phyloP scores from a whole-genome alignment of 1,140 invertebrate species.

The Tetranychus cinnabarinus region DNA sequence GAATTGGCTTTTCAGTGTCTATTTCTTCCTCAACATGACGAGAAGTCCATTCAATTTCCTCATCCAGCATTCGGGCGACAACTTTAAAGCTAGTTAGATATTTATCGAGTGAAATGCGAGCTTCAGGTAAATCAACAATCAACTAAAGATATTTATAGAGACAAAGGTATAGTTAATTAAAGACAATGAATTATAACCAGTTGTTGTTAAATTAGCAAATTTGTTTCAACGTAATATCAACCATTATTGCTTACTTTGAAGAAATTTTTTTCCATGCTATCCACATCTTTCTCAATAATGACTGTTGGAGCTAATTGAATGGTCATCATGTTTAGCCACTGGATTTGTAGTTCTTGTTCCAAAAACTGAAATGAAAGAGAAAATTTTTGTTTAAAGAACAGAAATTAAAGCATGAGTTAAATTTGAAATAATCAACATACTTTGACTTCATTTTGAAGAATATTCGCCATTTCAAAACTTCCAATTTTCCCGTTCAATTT shows the following conservation, averaged over 20 bases:
- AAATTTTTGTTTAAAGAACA: background rate
- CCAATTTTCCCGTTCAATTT: background rate
- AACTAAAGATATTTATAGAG: background rate
- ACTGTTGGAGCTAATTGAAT: constrained; percentile 7
- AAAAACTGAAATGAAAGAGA: background rate
- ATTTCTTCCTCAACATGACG: too few species aligned
- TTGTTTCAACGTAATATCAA: background rate
- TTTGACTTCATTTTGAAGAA: background rate
- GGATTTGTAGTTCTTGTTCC: background rate
- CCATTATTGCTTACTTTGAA: background rate
- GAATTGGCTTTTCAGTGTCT: too few species aligned
- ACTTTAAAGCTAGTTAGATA: background rate
- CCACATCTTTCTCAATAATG: background rate
- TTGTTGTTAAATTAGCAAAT: background rate
- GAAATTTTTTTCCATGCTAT: background rate
- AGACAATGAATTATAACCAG: too few species aligned
- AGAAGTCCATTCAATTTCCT: background rate
- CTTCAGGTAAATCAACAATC: background rate
- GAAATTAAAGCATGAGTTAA: background rate
- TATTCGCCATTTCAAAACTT: background rate
- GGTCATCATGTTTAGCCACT: constrained; percentile 11
- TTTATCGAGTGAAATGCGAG: background rate
- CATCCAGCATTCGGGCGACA: background rate
- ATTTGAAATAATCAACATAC: background rate
- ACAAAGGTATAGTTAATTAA: background rate